Percentiles rank a stretch among this genome's conserved stretches.
Conservation (phyloP, 2,113 vertebrate species). For the Rhodinocichla rosea region DNA sequence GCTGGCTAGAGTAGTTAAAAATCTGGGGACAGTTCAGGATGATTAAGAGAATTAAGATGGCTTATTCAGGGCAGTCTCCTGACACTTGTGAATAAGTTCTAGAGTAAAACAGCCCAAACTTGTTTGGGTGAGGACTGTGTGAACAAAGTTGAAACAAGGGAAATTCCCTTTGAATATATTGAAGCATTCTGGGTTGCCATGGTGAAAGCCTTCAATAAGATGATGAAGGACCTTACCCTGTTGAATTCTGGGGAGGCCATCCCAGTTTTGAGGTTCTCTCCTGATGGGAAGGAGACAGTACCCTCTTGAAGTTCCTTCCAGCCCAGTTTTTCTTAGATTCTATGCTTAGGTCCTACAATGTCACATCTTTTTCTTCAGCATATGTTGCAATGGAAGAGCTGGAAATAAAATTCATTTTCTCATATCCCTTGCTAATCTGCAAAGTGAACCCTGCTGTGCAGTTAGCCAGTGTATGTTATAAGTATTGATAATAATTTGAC, state of each 20-base stretch:
- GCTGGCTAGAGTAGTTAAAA: not conserved
- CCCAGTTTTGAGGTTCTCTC: not conserved
- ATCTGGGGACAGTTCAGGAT: not conserved
- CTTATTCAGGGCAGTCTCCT: not conserved
- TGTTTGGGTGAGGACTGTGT: not conserved
- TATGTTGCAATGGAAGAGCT: not conserved
- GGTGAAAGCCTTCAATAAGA: not conserved
- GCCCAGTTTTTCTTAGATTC: accelerated
- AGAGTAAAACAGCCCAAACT: not conserved
- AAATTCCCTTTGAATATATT: not conserved
- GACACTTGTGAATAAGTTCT: not conserved
- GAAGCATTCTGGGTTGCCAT: not conserved
- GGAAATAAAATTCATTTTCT: not conserved
- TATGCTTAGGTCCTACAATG: not conserved
- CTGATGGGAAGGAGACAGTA: not conserved
- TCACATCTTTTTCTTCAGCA: not conserved
- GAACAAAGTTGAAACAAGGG: not conserved
- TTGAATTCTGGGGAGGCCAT: not conserved
- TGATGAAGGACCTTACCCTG: not conserved
- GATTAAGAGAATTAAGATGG: not conserved
- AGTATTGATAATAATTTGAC: not conserved
- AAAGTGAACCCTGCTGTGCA: not conserved
- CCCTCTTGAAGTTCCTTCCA: not conserved
- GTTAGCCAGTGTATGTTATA: not conserved
- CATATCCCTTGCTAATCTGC: not conserved